Evolutionary conservation across 2,113 vertebrate species (phyloP).

Genomic region (Craseonycteris thonglongyai): DNA sequence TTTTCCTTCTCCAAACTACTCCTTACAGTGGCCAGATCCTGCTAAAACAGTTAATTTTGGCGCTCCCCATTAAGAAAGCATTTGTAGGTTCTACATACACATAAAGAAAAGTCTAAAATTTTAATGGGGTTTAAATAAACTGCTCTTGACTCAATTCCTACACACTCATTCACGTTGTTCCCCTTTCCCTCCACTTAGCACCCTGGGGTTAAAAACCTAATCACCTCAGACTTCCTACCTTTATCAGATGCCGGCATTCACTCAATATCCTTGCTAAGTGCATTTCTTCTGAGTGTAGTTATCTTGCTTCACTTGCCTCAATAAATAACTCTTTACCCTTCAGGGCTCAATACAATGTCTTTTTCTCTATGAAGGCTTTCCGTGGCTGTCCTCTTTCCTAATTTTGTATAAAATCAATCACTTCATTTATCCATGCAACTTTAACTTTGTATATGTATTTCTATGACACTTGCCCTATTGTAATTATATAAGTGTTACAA

Average conservation of each 20-base stretch:
- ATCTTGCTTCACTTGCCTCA: not conserved
- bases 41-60: not conserved
- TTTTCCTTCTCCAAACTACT: not conserved
- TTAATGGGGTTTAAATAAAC: not conserved
- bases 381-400: not conserved
- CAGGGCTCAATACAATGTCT: not conserved
- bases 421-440: not conserved
- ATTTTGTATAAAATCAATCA: not conserved
- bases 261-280: not conserved
- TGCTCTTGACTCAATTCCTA: not conserved
- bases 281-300: not conserved
- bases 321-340: not conserved
- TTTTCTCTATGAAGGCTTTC: not conserved
- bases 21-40: not conserved
- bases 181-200: not conserved
- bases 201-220: fast-evolving
- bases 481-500: not conserved
- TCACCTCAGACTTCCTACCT: not conserved
- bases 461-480: not conserved
- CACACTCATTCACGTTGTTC: not conserved
- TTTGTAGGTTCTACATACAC: not conserved
- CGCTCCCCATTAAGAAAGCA: not conserved
- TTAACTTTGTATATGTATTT: not conserved
- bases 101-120: not conserved
- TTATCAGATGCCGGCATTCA: no score